Base-by-base conservation (phyloP, 2,113 vertebrate genomes). In the Irena cyanogastra region DNA sequence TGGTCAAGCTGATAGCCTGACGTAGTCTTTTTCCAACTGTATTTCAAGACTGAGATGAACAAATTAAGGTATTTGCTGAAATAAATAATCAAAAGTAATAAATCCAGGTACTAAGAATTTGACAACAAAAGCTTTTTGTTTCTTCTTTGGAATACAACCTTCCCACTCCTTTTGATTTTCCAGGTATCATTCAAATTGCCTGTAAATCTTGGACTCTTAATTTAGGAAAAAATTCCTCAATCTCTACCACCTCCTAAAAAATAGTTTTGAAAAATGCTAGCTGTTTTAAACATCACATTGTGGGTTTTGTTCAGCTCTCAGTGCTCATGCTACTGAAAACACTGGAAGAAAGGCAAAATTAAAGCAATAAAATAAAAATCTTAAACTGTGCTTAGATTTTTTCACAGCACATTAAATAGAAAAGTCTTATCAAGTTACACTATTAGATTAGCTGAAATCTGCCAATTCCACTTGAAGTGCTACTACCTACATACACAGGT, bases 211-310 rank as follows among this genome's bases (percentile, higher is more conserved):
- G 14, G 37, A 64, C 53, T 92, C 57, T 42, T 95, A 89, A 96
- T 94, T 95, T 89, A 86, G 79, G 77, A 94, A 93, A 94, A 64
- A 88, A 74, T 66, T 33, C 93, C 66, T 93, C 90, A 95, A 66
- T 86, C 76, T 78, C 85, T 49, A 82, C 63, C 54, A 80, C 68
- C 87, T 85, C 70, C 84, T 90, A 80, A 94, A 91, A 93, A 90
- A 50, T 52, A 53, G 41, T 76, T 35, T 63, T 92, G 88, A 93
- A 96, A 91, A 92, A 88, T 30, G 22, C 68, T 68, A 63, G 92
- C 92, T 87, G 31, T 52, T 95, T 94, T 71, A 83, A 93, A 74
- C 72, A 70, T 56, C 56, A 47, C 75, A 39, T 86, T 83, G 52
- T 45, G 54, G 69, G 42, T 31, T 90, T 90, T 92, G 41, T 75